Evolutionary conservation across 2,113 vertebrate species (phyloP).

Genomic region (Capreolus pygargus): DNA sequence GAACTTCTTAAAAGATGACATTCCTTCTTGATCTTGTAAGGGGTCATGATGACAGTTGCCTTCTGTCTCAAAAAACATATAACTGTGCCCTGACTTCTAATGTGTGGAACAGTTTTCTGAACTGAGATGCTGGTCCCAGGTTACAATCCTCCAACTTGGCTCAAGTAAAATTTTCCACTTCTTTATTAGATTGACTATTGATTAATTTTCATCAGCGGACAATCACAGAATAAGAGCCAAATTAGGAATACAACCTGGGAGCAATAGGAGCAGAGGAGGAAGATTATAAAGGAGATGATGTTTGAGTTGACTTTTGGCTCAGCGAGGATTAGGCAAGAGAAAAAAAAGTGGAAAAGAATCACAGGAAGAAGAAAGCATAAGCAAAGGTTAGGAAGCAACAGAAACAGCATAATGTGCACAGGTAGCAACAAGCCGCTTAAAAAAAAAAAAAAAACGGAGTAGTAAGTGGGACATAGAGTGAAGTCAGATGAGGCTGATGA

Average conservation of each 20-base stretch:
- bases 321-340: neutral
- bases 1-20: neutral
- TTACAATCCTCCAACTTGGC: neutral
- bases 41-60: neutral
- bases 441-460: neutral
- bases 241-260: neutral
- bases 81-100: neutral
- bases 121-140: neutral
- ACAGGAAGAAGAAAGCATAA: neutral
- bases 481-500: neutral
- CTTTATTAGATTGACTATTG: neutral
- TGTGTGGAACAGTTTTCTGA: neutral
- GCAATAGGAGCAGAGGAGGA: neutral
- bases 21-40: neutral
- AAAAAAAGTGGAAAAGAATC: neutral
- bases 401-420: neutral
- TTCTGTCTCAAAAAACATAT: neutral
- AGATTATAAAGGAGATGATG: neutral
- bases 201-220: neutral
- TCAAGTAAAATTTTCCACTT: neutral
- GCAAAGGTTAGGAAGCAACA: neutral
- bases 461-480: neutral
- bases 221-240: neutral
- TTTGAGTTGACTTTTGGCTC: neutral
- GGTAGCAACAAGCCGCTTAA: neutral